Evolutionary conservation across 2,797 vertebrate genomes (phyloP), one percentile per base, ranked within the genome.

Genomic region (Rhyacichthys aspro): DNA sequence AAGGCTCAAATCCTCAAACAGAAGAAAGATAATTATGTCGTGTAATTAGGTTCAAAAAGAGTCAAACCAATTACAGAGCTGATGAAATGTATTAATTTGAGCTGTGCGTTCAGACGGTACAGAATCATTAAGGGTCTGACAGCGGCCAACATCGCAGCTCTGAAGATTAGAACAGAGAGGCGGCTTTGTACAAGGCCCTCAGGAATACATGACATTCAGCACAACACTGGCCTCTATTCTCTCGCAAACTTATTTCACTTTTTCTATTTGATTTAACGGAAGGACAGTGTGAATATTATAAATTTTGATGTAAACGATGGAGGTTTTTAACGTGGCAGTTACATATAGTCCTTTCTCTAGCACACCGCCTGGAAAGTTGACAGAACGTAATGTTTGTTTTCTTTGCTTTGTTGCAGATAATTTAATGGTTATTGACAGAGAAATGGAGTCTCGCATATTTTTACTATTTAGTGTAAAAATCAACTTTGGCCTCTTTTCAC

Each of bases 1-100:
- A 33, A 37, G 48, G 44, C 61, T 45, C 1, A 11, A 43, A 69
- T 67, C 69, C 67, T 70, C 67, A 72, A 67, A 71, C 59, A 39
- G 44, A 64, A 67, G 49, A 66, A 66, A 72, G 63, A 80, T 77
- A 64, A 80, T 83, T 62, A 72, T 42, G 67, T 70, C 58, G 60
- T 60, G 53, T 76, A 79, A 80, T 83, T 69, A 79, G 72, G 82
- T 87, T 86, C 82, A 87, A 74, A 67, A 55, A 14, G 76, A 84
- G 82, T 86, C 79, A 81, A 83, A 83, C 74, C 71, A 77, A 87
- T 86, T 84, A 83, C 59, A 5, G 60, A 55, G 70, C 53, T 11
- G n/a, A 71, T 67, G 70, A 77, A 76, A 73, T 43, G 59, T 73
- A 63, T 69, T 76, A 43, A 70, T 76, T 47, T 67, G 63, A 70